A percentile compares a stretch with the other conserved stretches of the same genome.
These are phyloP conservation scores for Pardosa pseudoannulata DNA, from an alignment of 2,888 invertebrate genomes.

Conservation along the genomic window DNA sequence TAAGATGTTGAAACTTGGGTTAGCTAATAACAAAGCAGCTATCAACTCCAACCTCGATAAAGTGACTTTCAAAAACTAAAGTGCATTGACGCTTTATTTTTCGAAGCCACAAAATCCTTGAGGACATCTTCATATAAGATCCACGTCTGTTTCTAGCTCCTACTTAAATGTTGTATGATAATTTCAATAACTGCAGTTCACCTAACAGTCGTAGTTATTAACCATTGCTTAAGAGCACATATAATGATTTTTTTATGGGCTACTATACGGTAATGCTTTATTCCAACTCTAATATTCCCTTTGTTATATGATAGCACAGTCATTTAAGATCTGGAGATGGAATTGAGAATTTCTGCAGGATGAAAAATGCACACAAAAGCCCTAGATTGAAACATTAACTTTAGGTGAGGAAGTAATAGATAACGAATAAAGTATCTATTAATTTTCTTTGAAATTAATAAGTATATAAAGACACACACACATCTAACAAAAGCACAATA, in stretches of 20 bases:
- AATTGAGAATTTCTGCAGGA: neutral
- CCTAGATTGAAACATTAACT: neutral
- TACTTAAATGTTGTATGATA: neutral
- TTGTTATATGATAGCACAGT: constrained; percentile 26
- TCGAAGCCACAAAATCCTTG: no score
- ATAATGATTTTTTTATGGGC: constrained; percentile 29
- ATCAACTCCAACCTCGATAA: no score
- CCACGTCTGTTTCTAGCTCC: no score
- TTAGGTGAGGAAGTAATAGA: neutral
- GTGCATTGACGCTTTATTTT: no score
- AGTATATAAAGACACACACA: no score
- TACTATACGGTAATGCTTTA: constrained; percentile 18
- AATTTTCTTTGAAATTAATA: neutral
- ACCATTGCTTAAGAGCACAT: constrained; percentile 19
- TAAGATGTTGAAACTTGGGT: no score
- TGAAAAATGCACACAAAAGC: neutral
- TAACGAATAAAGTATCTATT: neutral
- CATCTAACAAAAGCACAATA: no score
- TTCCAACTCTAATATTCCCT: constrained; percentile 1
- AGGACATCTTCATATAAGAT: no score
- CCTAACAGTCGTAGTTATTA: constrained; percentile 21
- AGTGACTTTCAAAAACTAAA: no score
- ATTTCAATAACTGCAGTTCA: neutral
- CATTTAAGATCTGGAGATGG: constrained; percentile 11
- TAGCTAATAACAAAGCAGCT: no score